Evolutionary conservation across 1,140 invertebrate genomes (phyloP), one percentile per base, ranked within the genome.

Genomic region (Scaptomyza pallida): DNA sequence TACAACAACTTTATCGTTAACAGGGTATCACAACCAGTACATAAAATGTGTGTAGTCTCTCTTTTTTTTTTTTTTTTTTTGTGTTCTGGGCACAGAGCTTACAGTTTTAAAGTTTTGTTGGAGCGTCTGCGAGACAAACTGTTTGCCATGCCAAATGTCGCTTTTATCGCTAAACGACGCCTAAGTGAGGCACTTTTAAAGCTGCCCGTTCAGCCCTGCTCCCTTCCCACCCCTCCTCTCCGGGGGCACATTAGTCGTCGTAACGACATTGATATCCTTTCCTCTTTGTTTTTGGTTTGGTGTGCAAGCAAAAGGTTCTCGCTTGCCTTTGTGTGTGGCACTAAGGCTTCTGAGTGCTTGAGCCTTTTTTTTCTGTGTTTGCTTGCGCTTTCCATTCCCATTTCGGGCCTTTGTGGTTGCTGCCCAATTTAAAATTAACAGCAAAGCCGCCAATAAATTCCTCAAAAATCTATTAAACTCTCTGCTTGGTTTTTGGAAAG

Each of bases 101-200:
- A 63, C 65, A 73, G 68, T 86, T 83, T n/a, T 85, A 82, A 75
- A 82, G 75, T 82, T 37, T 37, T 76, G 63, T n/a, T 44, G 15
- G n/a, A 35, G 45, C 23, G 55, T 35, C 40, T 13, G 37, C 33
- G 26, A 35, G 44, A 16, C 55, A 44, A 57, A 48, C 43, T 59
- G 41, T 59, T 59, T 15, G 43, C 12, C 30, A 44, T 30, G 52
- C 63, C 63, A 64, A 79, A 85, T 72, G 76, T 63, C 69, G 73
- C 82, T 78, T 77, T 81, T 86, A 86, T 86, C 81, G 82, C 74
- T 86, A 86, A 86, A 78, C 81, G 82, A 86, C 75, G 81, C 74
- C 81, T 88, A 86, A 86, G 78, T 88, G 81, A 81, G 70, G 71
- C 76, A 69, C 56, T 78, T 61, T 48, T 52, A 56, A 15, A 16